These are phyloP conservation scores for Diacarnus erythraeanus DNA, from an alignment of 37 sponge, comb jelly and placozoan genomes.

Conservation along the genomic window DNA sequence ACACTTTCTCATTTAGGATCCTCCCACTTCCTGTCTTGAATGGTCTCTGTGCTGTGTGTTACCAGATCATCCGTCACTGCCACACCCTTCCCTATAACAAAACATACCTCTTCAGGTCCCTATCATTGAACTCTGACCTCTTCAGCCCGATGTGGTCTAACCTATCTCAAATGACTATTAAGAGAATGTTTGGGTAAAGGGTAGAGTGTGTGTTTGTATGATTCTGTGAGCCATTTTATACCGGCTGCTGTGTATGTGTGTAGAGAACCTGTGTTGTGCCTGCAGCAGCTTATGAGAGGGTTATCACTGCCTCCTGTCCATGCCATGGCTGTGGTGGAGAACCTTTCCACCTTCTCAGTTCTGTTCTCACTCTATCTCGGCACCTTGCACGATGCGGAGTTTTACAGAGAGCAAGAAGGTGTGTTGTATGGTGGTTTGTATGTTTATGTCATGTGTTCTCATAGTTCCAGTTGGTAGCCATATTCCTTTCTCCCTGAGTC, in stretches of 20 bases:
- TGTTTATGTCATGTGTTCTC: background rate
- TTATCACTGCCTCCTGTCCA: conserved; percentile 13
- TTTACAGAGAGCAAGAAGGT: conserved; percentile 37
- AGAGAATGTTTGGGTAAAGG: conserved; percentile 18
- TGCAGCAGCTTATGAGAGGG: conserved; percentile 41
- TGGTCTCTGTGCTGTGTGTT: conserved; percentile 29
- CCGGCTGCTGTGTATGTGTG: background rate
- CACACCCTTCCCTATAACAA: background rate
- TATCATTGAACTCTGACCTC: conserved; percentile 15
- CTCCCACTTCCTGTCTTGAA: background rate
- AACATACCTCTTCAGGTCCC: conserved; percentile 15
- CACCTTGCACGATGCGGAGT: conserved; percentile 74
- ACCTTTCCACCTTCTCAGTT: conserved; percentile 43
- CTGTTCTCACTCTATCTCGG: conserved; percentile 62
- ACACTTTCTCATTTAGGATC: background rate
- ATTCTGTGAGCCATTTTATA: background rate
- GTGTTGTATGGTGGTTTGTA: background rate
- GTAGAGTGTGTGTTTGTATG: background rate
- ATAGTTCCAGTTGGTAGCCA: conserved; percentile 6
- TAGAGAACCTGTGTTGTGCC: conserved; percentile 21
- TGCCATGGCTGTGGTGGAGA: conserved; percentile 23
- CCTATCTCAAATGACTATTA: conserved; percentile 4
- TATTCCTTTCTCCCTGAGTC: conserved; percentile 48
- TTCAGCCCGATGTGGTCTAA: conserved; percentile 14
- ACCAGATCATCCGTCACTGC: conserved; percentile 20